Percentiles rank a stretch among this genome's conserved stretches.
Conservation (phyloP, 2,888 invertebrate species). For the Philaethria dido region DNA sequence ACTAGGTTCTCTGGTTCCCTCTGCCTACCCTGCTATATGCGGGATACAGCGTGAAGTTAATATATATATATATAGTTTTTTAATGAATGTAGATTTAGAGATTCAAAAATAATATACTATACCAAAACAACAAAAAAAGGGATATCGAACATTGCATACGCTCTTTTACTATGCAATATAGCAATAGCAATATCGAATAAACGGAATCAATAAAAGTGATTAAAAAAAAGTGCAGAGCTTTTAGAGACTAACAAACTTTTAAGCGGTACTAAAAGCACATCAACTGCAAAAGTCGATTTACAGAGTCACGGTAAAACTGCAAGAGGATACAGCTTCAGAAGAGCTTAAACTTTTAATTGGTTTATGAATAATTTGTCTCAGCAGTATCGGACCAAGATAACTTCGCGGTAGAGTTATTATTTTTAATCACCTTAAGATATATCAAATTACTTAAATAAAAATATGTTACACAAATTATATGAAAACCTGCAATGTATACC, state of each 20-base stretch:
- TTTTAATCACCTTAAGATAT: conserved; percentile 9
- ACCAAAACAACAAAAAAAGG: no score
- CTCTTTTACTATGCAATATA: no score
- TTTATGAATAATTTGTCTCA: conserved; percentile 26
- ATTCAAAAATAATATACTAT: no score
- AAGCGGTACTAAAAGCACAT: conserved; percentile 16
- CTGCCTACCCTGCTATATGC: no score
- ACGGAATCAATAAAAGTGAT: not conserved
- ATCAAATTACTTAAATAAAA: conserved; percentile 4
- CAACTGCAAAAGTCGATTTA: conserved; percentile 20
- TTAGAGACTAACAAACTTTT: not conserved
- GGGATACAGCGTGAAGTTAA: no score
- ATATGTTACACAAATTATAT: not conserved
- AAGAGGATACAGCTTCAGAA: conserved; percentile 13
- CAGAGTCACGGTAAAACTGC: conserved; percentile 22
- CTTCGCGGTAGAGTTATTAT: conserved; percentile 6
- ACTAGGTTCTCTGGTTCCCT: no score
- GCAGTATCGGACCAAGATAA: conserved; percentile 13
- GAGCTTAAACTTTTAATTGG: conserved; percentile 28
- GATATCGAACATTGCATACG: no score
- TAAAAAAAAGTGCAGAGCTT: conserved; percentile 11
- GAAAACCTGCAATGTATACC: not conserved
- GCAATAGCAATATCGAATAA: not conserved
- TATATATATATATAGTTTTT: no score
- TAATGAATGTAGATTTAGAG: no score